Evolutionary conservation across 2,888 invertebrate species (phyloP).

Genomic region (Hyppa rectilinea): DNA sequence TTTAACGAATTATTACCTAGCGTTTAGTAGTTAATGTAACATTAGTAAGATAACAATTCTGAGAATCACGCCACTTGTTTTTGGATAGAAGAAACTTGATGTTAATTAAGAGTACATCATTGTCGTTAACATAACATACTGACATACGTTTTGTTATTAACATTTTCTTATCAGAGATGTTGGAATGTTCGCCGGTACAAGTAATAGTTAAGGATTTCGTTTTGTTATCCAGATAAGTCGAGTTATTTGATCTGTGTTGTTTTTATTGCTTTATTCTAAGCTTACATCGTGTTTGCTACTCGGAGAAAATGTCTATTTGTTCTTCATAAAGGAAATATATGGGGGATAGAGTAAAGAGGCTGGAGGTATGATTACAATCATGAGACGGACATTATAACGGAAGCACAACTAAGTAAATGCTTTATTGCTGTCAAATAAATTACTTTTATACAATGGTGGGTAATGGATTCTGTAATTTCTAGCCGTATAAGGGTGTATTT

Average conservation of each 20-base stretch:
- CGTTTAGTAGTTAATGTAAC: constrained; percentile 75
- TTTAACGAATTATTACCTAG: constrained; percentile 81
- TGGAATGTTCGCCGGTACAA: constrained; percentile 42
- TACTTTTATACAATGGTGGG: constrained; percentile 51
- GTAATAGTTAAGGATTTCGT: constrained; percentile 43
- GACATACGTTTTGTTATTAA: constrained; percentile 49
- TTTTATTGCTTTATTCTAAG: constrained; percentile 55
- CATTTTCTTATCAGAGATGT: constrained; percentile 52
- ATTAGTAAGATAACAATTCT: constrained; percentile 85
- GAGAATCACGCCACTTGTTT: constrained; percentile 81
- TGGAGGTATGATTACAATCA: constrained; percentile 61
- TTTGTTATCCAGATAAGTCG: constrained; percentile 64
- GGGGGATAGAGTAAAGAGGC: constrained; percentile 23
- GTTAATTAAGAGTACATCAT: constrained; percentile 53
- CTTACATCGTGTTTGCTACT: constrained; percentile 42
- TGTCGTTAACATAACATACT: constrained; percentile 76
- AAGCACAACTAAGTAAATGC: constrained; percentile 47
- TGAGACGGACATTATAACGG: constrained; percentile 53
- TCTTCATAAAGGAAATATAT: constrained; percentile 58
- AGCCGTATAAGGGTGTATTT: constrained; percentile 19
- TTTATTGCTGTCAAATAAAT: constrained; percentile 65
- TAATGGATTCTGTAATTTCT: constrained; percentile 48
- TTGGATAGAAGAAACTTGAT: constrained; percentile 75
- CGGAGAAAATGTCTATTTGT: constrained; percentile 52
- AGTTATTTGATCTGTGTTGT: constrained; percentile 68